Evolutionary conservation across 2,888 invertebrate genomes (phyloP).

Genomic region (Ypsolopha sequella): DNA sequence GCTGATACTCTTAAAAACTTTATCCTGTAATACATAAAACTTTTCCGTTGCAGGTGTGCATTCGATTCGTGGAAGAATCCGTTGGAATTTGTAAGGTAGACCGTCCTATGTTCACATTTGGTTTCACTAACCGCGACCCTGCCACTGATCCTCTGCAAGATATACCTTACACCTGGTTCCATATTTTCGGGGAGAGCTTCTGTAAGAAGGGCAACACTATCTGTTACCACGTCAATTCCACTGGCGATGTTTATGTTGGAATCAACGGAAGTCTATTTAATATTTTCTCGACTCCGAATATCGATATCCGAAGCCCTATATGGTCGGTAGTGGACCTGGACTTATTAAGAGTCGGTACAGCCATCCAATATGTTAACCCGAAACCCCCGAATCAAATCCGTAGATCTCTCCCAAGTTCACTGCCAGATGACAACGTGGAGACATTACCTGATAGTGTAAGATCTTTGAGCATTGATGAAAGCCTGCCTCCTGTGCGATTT

Average conservation of each 20-base stretch:
- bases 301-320: conserved; percentile 85
- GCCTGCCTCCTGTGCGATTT: conserved; percentile 75
- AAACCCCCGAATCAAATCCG: conserved; percentile 69
- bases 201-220: conserved; percentile 89
- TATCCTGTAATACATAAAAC: too few species aligned
- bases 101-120: too few species aligned
- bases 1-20: too few species aligned
- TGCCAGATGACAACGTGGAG: conserved; percentile 58
- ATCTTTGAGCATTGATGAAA: conserved; percentile 73
- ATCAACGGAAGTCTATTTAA: conserved; percentile 97
- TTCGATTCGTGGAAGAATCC: conserved; percentile 24
- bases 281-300: conserved; percentile 87
- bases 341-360: conserved; percentile 97
- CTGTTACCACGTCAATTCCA: conserved; percentile 91
- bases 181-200: conserved; percentile 89
- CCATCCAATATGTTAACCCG: conserved; percentile 90
- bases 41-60: conserved; percentile 14
- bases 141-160: conserved; percentile 14
- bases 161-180: conserved; percentile 21
- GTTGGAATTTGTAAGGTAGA: too few species aligned
- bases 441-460: conserved; percentile 78
- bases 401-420: conserved; percentile 36
- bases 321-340: conserved; percentile 98
- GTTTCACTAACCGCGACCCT: not conserved
- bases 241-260: conserved; percentile 96